Evolutionary conservation across 2,888 invertebrate species (phyloP), one percentile per base, ranked within the genome.

Genomic region (Drosophila ustulata): DNA sequence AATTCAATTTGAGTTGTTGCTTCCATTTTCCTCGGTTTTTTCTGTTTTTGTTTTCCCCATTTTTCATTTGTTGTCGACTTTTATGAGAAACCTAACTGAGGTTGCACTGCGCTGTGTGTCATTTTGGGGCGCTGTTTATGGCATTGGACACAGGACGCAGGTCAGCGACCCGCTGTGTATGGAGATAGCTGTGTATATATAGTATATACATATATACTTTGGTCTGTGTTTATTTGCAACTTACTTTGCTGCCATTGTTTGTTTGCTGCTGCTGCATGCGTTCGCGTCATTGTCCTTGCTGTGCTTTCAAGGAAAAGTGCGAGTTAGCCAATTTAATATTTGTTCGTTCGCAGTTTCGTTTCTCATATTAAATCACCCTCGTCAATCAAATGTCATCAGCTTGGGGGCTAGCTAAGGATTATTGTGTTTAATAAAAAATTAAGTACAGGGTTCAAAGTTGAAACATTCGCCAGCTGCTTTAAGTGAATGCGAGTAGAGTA

Each of bases 351-450:
- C 56, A 11, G 52, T 73, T 73, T 69, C 73, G 65, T 71, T 80
- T 78, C 66, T 65, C 71, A 75, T 88, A 84, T 84, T 88, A 84
- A 89, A 75, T 84, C 78, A 85, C 88, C 89, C 89, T 85, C 89
- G 89, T 85, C 85, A 85, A 89, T 89, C 89, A 83, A 82, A 74
- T 79, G 71, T 68, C 52, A 46, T 26, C 30, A 55, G 41, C 53
- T 26, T 4, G n/a, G 37, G 49, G 49, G 55, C 55, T 13, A 30
- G 72, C 74, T 41, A 41, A 28, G 69, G 83, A 86, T 86, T 83
- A 80, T 86, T 81, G 74, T 76, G 76, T 70, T 88, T 88, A 78
- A 74, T 86, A 78, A 78, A 83, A 80, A 80, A 88, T 76, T 73
- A 83, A 78, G 83, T 82, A 67, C 69, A 58, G 67, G 66, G 83